These are phyloP conservation scores for Lasioglossum calceatum DNA, from an alignment of 2,888 invertebrate species.

Conservation along the genomic window DNA sequence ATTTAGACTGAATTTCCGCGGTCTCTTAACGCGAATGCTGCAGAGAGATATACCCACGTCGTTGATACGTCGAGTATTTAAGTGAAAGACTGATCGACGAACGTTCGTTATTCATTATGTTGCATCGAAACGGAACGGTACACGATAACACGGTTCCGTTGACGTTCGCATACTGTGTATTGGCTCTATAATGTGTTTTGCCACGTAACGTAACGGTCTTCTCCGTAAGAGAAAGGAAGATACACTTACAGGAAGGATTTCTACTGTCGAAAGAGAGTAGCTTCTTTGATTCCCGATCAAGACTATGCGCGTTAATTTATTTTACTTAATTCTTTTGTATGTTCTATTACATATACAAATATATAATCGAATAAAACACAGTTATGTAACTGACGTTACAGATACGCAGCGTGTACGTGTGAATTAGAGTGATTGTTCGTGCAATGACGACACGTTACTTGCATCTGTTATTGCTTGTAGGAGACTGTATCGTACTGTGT, in stretches of 20 bases:
- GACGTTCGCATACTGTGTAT: constrained; percentile 58
- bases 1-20: constrained; percentile 78
- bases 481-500: constrained; percentile 80
- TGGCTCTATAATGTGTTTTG: constrained; percentile 69
- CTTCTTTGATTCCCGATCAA: constrained; percentile 62
- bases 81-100: constrained; percentile 58
- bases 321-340: constrained; percentile 81
- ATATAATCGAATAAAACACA: constrained; percentile 73
- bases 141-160: constrained; percentile 63
- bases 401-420: constrained; percentile 60
- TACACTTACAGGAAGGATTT: constrained; percentile 45
- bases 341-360: constrained; percentile 76
- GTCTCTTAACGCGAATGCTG: constrained; percentile 75
- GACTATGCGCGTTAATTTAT: constrained; percentile 80
- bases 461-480: constrained; percentile 61
- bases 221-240: constrained; percentile 16
- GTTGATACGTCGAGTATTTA: constrained; percentile 53
- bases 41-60: constrained; percentile 68
- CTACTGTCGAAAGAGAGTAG: constrained; percentile 50
- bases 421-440: constrained; percentile 60
- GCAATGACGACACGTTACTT: constrained; percentile 47
- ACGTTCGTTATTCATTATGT: constrained; percentile 57
- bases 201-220: constrained; percentile 56
- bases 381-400: constrained; percentile 66
- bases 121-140: constrained; percentile 38